Conservation (phyloP, 1,140 invertebrate species). For the Euura lappo region DNA sequence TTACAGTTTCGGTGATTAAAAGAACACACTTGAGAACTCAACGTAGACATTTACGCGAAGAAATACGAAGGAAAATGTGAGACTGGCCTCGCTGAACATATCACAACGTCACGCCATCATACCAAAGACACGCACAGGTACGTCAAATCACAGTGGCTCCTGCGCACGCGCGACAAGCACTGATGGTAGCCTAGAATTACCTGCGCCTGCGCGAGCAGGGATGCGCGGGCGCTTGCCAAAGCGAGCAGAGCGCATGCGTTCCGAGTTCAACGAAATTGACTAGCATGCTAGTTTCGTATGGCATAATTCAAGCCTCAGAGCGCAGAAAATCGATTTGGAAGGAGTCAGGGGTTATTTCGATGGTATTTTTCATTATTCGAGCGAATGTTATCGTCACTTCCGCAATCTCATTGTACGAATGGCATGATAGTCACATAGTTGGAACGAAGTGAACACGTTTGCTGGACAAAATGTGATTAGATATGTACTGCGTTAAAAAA, state of each 20-base stretch:
- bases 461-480: too few relatives aligned
- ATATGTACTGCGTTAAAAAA: background rate
- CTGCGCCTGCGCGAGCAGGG: too few relatives aligned
- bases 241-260: background rate
- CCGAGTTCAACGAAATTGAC: background rate
- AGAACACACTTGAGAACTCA: background rate
- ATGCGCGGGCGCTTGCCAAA: too few relatives aligned
- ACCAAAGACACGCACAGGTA: background rate
- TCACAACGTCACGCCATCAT: slow-evolving; percentile 26
- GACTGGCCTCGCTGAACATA: slow-evolving; percentile 42
- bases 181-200: too few relatives aligned
- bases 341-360: too few relatives aligned
- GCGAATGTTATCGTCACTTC: too few relatives aligned
- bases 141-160: background rate
- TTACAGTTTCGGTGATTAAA: background rate
- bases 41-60: background rate
- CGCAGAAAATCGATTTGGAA: background rate
- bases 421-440: too few relatives aligned
- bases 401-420: too few relatives aligned
- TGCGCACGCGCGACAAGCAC: background rate
- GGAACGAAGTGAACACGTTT: too few relatives aligned
- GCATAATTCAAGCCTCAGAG: background rate
- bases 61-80: slow-evolving; percentile 26
- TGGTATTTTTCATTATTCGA: too few relatives aligned
- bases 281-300: background rate